Evolutionary conservation across 2,113 vertebrate genomes (phyloP).

Genomic region (Sinocyclocheilus grahami): DNA sequence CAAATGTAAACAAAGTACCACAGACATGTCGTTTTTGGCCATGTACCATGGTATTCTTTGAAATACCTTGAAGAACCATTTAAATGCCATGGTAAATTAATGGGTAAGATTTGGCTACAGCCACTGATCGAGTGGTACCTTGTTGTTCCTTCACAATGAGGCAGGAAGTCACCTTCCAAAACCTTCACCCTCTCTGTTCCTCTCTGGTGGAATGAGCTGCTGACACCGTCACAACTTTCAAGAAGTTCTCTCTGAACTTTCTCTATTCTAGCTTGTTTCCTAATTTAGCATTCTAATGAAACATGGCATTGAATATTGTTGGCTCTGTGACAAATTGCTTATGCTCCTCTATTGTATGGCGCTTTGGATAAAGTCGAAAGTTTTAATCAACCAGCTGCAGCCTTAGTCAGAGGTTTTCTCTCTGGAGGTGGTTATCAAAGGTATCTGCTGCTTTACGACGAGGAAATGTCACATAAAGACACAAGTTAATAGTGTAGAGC

Average conservation of each 20-base stretch:
- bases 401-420: not conserved
- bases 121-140: too few relatives aligned
- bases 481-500: slow-evolving; percentile 5
- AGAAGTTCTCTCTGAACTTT: too few relatives aligned
- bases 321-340: too few relatives aligned
- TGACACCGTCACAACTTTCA: too few relatives aligned
- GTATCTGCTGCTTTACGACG: slow-evolving; percentile 30
- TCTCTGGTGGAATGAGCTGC: not conserved
- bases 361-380: too few relatives aligned
- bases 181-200: not conserved
- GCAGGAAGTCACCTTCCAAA: not conserved
- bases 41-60: not conserved
- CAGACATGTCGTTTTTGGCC: not conserved
- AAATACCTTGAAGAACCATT: not conserved
- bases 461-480: slow-evolving; percentile 29
- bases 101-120: not conserved
- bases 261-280: too few relatives aligned
- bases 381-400: not conserved
- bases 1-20: not conserved
- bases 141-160: too few relatives aligned
- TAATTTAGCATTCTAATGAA: too few relatives aligned
- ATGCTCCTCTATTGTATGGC: too few relatives aligned
- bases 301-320: too few relatives aligned
- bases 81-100: not conserved
- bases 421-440: not conserved